Evolutionary conservation across 2,888 invertebrate genomes (phyloP), one percentile per base, ranked within the genome.

Genomic region (Chelonus formosanus): DNA sequence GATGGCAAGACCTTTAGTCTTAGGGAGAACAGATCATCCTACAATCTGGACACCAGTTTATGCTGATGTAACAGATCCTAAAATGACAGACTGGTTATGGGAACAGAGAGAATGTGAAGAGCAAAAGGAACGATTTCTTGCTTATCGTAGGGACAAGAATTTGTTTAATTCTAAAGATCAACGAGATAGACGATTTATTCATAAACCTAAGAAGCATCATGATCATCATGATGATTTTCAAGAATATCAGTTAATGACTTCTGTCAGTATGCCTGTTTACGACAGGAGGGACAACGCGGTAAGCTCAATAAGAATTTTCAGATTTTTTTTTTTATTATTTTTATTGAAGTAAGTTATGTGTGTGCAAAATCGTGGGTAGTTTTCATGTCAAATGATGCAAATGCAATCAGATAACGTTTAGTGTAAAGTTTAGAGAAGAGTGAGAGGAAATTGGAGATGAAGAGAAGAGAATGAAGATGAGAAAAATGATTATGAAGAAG

Each of bases 11-110:
- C 98, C 98, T 0, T 88, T 98, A 85, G 98, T 98, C 8, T 86
- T 97, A 72, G 91, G 92, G 73, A 88, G 92, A 58, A 90, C 90
- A 68, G 89, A 91, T 73, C 95, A 95, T 84, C 95, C 96, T 4
- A 92, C 95, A n/a, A 91, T 96, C 5, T 99, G 98, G 98, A 97
- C 97, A 0, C 96, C 97, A 6, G 95, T 97, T 10, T 98, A 98
- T 83, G 95, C 96, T 20, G 97, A 98, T 83, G 89, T 94, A 63
- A 93, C 94, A 75, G 94, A 96, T 85, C 93, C 95, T 1, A 94
- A 95, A 86, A 90, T 96, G 83, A 94, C 95, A 8, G 95, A 96
- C 77, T 95, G 93, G 89, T 85, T 93, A 48, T 96, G 96, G 96
- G 93, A 95, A 73, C 90, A 91, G 75, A 88, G 92, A 45, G 94